Evolutionary conservation across 2,797 vertebrate species (phyloP), one percentile per base, ranked within the genome.

Genomic region (Epinephelus malabaricus): DNA sequence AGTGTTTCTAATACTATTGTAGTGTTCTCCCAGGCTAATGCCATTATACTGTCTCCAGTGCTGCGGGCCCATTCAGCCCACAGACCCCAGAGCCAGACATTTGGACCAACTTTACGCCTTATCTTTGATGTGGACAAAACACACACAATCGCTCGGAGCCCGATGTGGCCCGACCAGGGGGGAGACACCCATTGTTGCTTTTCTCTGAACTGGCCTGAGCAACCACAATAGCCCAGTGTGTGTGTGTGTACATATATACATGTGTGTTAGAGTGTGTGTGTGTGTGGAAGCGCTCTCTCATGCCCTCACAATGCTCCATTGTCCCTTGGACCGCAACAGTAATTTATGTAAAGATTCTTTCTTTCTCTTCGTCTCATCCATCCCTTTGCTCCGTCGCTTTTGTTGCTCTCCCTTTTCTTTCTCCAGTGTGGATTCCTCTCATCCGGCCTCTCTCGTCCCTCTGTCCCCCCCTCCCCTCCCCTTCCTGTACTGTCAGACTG

Each of bases 341-440:
- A 95, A 96, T 96, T 95, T 95, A 95, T 95, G 95, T 93, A 94
- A 95, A 95, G 94, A 95, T 89, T 90, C 87, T 86, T 73, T 87
- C 81, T 88, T 61, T 89, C 82, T 78, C 77, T 91, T 80, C 59
- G 60, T 88, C 85, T 88, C 86, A 77, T 93, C 83, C 75, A 70
- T 89, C 87, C 77, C 81, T 89, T 89, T 76, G 82, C 66, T 84
- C 75, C 73, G 6, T 88, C 8, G 60, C 91, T 89, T 89, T 94
- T 93, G 92, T 94, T 87, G 66, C 85, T 80, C 83, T 76, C 73
- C 76, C 85, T 79, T 86, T 84, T 87, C 74, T 83, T 73, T 63
- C 78, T 80, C 38, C 73, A 38, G 23, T 62, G 82, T 81, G 83
- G 81, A 89, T 86, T 91, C 78, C 72, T 76, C 82, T 86, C 84